These are phyloP conservation scores for Argyresthia albistria DNA, from an alignment of 2,888 invertebrate genomes.

Conservation along the genomic window DNA sequence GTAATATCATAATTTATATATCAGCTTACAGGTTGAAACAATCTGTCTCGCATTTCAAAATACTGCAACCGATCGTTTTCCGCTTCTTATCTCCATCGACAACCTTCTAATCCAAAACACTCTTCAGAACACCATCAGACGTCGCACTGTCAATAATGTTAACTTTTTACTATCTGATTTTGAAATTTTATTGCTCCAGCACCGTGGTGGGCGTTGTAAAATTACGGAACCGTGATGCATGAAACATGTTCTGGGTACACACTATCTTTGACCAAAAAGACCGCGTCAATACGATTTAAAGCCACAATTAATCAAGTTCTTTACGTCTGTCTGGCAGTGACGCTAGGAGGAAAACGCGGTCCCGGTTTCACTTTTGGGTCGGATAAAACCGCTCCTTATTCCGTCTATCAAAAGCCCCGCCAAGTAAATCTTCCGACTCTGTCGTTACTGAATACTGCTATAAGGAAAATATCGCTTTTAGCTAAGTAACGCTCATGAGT, in stretches of 20 bases:
- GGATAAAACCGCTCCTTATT: not conserved
- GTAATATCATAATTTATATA: too few relatives aligned
- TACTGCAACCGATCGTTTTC: not conserved
- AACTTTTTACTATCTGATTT: constrained; percentile 45
- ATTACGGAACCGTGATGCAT: constrained; percentile 20
- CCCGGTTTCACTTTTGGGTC: constrained; percentile 2
- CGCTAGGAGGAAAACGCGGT: not conserved
- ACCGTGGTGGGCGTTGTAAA: constrained; percentile 32
- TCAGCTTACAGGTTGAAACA: not conserved
- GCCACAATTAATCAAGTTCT: constrained; percentile 37
- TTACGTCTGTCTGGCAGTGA: constrained; percentile 21
- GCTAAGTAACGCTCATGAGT: not conserved
- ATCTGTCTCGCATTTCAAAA: not conserved
- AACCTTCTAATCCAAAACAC: constrained; percentile 4
- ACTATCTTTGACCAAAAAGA: constrained; percentile 17
- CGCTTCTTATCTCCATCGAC: not conserved
- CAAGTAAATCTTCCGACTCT: too few relatives aligned
- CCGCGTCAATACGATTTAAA: constrained; percentile 20
- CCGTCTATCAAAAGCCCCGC: not conserved
- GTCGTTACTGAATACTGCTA: not conserved
- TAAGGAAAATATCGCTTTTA: not conserved
- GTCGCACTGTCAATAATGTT: constrained; percentile 43
- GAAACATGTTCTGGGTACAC: constrained; percentile 18
- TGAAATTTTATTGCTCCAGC: constrained; percentile 41
- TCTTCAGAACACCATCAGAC: constrained; percentile 15